Percentiles rank a stretch among this genome's conserved stretches.
These are phyloP conservation scores for Elegia similella DNA, from an alignment of 2,888 invertebrate genomes.

Conservation along the genomic window DNA sequence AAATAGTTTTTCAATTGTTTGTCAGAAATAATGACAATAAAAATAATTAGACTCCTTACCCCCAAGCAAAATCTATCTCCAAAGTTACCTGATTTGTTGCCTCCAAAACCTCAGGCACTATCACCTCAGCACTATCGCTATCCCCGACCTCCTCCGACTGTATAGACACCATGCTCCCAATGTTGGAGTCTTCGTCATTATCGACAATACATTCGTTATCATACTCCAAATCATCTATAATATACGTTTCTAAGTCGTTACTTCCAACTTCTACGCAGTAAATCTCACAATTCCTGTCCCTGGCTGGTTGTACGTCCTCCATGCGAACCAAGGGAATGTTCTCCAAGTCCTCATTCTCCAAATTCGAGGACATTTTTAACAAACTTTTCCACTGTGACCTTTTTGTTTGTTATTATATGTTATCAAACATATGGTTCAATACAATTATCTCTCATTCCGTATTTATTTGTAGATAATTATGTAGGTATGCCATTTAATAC, in stretches of 20 bases:
- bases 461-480: not conserved
- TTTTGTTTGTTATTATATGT: not conserved
- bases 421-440: not conserved
- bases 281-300: constrained; percentile 39
- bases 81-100: constrained; percentile 29
- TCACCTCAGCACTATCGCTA: constrained; percentile 41
- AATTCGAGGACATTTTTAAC: constrained; percentile 53
- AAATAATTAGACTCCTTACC: no score
- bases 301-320: constrained; percentile 66
- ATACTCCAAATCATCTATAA: constrained; percentile 44
- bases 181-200: constrained; percentile 58
- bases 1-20: no score
- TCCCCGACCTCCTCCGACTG: constrained; percentile 51
- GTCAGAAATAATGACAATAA: no score
- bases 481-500: not conserved
- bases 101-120: constrained; percentile 42
- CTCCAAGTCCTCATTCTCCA: constrained; percentile 63
- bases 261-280: constrained; percentile 20
- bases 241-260: constrained; percentile 44
- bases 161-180: constrained; percentile 65
- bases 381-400: constrained; percentile 13
- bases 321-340: constrained; percentile 66
- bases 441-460: not conserved
- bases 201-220: constrained; percentile 47
- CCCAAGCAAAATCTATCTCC: no score